Conservation (phyloP, 1,140 invertebrate species). For the Drosophila subobscura region DNA sequence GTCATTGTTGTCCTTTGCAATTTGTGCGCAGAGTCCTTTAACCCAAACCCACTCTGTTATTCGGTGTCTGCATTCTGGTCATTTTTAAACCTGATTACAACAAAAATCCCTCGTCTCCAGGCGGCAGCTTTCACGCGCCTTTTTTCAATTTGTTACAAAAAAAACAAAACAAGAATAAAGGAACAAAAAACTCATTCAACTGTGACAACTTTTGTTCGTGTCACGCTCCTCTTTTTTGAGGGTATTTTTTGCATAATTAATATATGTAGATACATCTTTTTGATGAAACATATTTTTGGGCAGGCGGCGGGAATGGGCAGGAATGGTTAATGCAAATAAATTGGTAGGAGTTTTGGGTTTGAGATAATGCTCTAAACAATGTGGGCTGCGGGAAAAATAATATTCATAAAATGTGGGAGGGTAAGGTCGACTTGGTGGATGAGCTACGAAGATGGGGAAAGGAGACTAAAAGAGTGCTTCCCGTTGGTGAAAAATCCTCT, state of each 20-base stretch:
- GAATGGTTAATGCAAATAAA: constrained; percentile 73
- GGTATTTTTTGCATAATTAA: constrained; percentile 65
- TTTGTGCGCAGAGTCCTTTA: constrained; percentile 31
- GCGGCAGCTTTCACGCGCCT: constrained; percentile 57
- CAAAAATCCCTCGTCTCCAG: constrained; percentile 50
- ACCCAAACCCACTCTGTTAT: background rate
- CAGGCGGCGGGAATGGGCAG: background rate
- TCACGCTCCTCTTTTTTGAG: constrained; percentile 32
- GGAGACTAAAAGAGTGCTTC: too few relatives aligned
- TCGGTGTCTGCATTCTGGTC: constrained; percentile 47
- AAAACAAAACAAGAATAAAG: constrained; percentile 39
- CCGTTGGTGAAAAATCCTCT: too few relatives aligned
- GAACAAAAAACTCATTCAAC: constrained; percentile 66
- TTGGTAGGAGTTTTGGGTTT: constrained; percentile 4
- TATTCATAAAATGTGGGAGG: constrained; percentile 1
- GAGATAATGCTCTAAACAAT: constrained; percentile 29
- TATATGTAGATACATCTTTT: constrained; percentile 58
- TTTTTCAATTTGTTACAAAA: constrained; percentile 68
- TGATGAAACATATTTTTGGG: constrained; percentile 65
- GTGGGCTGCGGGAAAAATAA: constrained; percentile 1
- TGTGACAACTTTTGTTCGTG: constrained; percentile 56
- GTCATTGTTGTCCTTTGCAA: constrained; percentile 62
- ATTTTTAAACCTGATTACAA: constrained; percentile 77
- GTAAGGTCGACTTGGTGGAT: background rate
- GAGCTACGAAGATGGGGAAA: background rate